Evolutionary conservation across 2,888 invertebrate species (phyloP), one percentile per base, ranked within the genome.

Genomic region (Helleia helle): DNA sequence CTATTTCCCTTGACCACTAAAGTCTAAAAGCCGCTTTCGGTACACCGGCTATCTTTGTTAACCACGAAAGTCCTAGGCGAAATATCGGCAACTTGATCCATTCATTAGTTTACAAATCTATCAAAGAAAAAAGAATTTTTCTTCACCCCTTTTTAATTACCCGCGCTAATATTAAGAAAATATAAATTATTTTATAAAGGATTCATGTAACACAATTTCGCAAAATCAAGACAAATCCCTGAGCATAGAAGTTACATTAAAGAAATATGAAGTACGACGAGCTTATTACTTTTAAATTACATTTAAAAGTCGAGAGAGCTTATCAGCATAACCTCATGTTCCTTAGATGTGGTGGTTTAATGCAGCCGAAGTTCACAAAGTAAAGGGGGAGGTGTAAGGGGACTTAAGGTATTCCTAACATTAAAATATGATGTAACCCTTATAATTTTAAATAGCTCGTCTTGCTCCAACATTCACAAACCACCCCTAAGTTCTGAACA

Each of bases 401-500:
- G 34, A 12, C 34, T 34, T 22, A 34, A 34, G 34, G 22, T 34
- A 34, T 34, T 22, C 12, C 18, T 8, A 18, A 22, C 34, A 22
- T 34, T 22, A 18, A 34, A 34, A 34, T 34, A 34, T 34, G 34
- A 30, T 4, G 13, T 34, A 22, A 34, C 34, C 34, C 34, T 34
- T 7, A 22, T 18, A 34, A 34, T 34, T 34, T 34, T 11, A 22
- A 18, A 28, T 31, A 42, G 38, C 40, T 36, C 18, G 41, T 27
- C 38, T 36, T 38, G 38, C 38, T 41, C 44, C 40, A 44, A 52
- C 61, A 62, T 59, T 57, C 56, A 59, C 52, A 62, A 60, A 58
- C 59, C 60, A 62, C 62, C 70, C 71, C 61, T 18, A 34, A 47
- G 42, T 52, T 54, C 50, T 48, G 63, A 71, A 69, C 62, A 70